Evolutionary conservation across 2,797 vertebrate genomes (phyloP).

Genomic region (Sebastes glaucus): DNA sequence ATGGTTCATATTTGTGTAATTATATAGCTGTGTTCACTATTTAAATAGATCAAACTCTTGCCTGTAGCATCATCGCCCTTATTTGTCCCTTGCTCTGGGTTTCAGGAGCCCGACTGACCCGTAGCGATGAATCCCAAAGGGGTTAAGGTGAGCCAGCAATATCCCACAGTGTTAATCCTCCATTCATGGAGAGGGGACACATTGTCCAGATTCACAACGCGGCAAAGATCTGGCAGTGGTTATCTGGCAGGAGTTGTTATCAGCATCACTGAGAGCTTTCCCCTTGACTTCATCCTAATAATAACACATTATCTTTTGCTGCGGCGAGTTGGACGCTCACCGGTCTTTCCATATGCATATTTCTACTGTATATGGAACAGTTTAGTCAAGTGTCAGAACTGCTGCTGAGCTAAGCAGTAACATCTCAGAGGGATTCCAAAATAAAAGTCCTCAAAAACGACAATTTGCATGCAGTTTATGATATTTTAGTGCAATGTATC

Average conservation of each 20-base stretch:
- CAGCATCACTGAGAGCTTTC: conserved; percentile 66
- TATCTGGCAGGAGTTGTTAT: conserved; percentile 69
- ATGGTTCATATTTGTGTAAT: background rate
- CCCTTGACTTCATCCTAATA: conserved; percentile 76
- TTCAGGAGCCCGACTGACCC: conserved; percentile 51
- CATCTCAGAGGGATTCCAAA: background rate
- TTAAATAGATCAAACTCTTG: background rate
- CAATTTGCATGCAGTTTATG: background rate
- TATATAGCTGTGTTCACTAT: background rate
- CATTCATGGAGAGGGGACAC: conserved; percentile 55
- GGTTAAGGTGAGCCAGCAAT: conserved; percentile 75
- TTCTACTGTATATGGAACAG: background rate
- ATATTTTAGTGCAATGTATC: background rate
- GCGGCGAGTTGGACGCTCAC: background rate
- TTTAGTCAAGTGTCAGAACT: background rate
- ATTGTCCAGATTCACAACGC: conserved; percentile 50
- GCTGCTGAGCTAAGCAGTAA: background rate
- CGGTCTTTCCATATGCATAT: background rate
- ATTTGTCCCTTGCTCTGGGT: conserved; percentile 40
- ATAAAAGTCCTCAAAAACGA: background rate
- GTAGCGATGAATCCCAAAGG: conserved; percentile 74
- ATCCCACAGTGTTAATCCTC: conserved; percentile 66
- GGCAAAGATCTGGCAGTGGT: conserved; percentile 49
- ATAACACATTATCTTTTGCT: conserved; percentile 72
- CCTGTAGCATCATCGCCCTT: background rate